Base-by-base conservation (phyloP, 2,888 invertebrate species). In the Dendrolimus pini region DNA sequence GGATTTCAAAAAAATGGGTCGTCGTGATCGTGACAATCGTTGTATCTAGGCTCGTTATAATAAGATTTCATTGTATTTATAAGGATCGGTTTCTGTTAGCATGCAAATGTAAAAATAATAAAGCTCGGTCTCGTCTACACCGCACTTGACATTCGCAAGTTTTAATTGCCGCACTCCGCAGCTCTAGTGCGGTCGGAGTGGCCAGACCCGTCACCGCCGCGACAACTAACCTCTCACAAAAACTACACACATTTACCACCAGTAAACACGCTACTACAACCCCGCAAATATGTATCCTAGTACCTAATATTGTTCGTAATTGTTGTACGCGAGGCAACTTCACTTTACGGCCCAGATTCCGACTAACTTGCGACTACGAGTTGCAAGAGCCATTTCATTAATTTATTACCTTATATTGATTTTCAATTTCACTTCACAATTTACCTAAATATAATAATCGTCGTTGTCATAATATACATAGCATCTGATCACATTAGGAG, bases 111-210 rank as follows among this genome's bases (percentile, higher is more conserved):
- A 56, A 56, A 56, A 56, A 84, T 78, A 81, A 76, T 72, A 80
- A 83, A 80, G 74, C 72, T 70, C 68, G 70, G 74, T 78, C 78
- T 75, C 71, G 75, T 70, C 72, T 72, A 72, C 77, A 65, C 73
- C 66, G 71, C 78, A 77, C 87, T 89, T 87, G 88, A 89, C 89
- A 89, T 89, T 88, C 82, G 86, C 84, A 88, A 89, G 84, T 89
- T 89, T 88, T 89, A 89, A 89, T 89, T 89, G 89, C 88, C 78
- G 77, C 83, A 82, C 88, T 87, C 80, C 73, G 80, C 76, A 72
- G 72, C 75, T 70, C 80, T 80, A 74, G 66, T 73, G 85, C 77
- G 85, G 82, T 78, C 73, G 74, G 74, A 80, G 85, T 80, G 85
- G 82, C 74, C 75, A 70, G 70, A 67, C 70, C 72, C 78, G 78